Conservation (phyloP, 1,140 invertebrate genomes). For the Bombus terrestris region DNA sequence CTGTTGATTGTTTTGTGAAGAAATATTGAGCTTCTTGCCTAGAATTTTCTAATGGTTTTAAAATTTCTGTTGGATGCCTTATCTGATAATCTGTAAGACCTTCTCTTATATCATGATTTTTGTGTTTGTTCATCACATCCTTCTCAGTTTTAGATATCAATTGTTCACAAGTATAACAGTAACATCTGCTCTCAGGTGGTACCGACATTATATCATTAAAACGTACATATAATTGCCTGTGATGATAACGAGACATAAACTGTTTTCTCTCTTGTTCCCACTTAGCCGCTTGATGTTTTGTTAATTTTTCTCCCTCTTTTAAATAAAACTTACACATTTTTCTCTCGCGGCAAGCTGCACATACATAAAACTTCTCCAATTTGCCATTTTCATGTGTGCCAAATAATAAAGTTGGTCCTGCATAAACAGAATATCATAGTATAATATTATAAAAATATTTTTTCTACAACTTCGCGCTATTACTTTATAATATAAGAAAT, state of each 20-base stretch:
- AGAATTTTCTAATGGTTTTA: constrained; percentile 85
- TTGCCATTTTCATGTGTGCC: constrained; percentile 79
- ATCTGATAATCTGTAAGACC: constrained; percentile 82
- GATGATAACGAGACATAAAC: constrained; percentile 80
- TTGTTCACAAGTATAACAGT: constrained; percentile 86
- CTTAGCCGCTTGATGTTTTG: constrained; percentile 80
- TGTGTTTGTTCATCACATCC: constrained; percentile 81
- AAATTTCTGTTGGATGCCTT: constrained; percentile 84
- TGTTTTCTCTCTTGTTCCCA: constrained; percentile 83
- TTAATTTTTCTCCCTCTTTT: constrained; percentile 83
- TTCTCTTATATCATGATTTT: constrained; percentile 79
- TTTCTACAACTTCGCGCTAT: background rate
- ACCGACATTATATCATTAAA: constrained; percentile 77
- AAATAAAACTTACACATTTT: constrained; percentile 89
- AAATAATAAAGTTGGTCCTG: constrained; percentile 89
- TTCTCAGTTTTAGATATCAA: constrained; percentile 82
- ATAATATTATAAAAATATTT: background rate
- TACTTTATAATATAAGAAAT: constrained; percentile 9
- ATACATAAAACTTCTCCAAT: constrained; percentile 87
- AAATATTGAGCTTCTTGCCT: constrained; percentile 91
- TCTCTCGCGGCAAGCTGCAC: constrained; percentile 90
- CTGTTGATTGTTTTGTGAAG: constrained; percentile 85
- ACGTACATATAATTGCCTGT: constrained; percentile 82
- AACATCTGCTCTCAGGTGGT: constrained; percentile 77
- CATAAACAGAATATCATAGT: constrained; percentile 37